Conservation (phyloP, 2,113 vertebrate genomes). For the Neogobius melanostomus region DNA sequence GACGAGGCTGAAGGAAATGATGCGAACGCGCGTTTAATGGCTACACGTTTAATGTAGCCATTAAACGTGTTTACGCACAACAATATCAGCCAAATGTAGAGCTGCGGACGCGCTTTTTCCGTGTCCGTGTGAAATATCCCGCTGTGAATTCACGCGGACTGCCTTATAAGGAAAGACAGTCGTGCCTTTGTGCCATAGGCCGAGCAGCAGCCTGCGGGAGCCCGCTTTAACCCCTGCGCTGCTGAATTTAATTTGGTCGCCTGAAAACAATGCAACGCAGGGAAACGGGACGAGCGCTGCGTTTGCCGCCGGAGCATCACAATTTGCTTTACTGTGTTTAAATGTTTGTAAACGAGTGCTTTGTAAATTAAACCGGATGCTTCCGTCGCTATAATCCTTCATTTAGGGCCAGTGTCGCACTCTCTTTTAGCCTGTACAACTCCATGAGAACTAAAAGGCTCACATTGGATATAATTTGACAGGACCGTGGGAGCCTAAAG, state of each 20-base stretch:
- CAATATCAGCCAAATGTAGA: neutral
- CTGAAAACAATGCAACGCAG: slow-evolving; percentile 27
- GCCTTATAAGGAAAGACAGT: slow-evolving; percentile 77
- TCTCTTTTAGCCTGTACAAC: too few species aligned
- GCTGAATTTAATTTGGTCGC: slow-evolving; percentile 73
- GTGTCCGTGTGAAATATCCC: slow-evolving; percentile 35
- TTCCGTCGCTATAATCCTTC: too few species aligned
- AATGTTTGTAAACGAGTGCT: neutral
- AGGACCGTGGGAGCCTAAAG: too few species aligned
- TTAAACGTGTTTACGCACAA: neutral
- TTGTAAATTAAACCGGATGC: too few species aligned
- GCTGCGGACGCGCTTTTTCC: neutral
- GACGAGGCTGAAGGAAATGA: neutral
- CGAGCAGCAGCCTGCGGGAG: slow-evolving; percentile 66
- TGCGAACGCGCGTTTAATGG: neutral
- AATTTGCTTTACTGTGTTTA: neutral
- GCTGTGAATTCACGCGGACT: slow-evolving; percentile 47
- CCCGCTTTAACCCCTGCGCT: slow-evolving; percentile 69
- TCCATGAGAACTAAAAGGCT: too few species aligned
- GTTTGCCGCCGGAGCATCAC: neutral
- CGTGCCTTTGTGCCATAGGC: slow-evolving; percentile 75
- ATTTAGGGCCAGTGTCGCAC: neutral
- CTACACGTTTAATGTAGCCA: neutral
- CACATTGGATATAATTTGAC: too few species aligned
- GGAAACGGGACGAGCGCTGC: neutral